Evolutionary conservation across 1,140 invertebrate species (phyloP).

Genomic region (Melanaphis sacchari): DNA sequence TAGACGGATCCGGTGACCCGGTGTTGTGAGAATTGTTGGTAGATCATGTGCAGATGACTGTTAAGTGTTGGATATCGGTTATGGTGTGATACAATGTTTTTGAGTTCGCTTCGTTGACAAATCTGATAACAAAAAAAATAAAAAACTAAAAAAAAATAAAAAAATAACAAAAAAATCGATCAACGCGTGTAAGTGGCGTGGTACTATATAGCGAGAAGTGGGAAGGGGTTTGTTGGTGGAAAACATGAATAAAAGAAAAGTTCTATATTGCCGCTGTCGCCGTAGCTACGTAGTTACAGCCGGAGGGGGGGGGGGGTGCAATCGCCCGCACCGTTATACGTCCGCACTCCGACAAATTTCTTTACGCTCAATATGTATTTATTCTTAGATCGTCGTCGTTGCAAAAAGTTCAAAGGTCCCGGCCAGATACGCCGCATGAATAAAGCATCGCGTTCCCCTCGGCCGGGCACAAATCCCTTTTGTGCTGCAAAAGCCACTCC

Average conservation of each 20-base stretch:
- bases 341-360: conserved; percentile 39
- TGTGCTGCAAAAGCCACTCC: conserved; percentile 24
- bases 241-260: conserved; percentile 57
- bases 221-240: not conserved
- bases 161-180: conserved; percentile 27
- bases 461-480: conserved; percentile 47
- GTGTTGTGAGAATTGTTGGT: not conserved
- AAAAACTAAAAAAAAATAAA: too few relatives aligned
- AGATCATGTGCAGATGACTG: not conserved
- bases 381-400: conserved; percentile 48
- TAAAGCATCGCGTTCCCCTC: conserved; percentile 46
- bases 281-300: not conserved
- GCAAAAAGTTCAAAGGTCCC: conserved; percentile 56
- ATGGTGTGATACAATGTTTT: not conserved
- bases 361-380: conserved; percentile 56
- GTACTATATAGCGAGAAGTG: not conserved
- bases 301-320: not conserved
- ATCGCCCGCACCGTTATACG: not conserved
- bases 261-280: not conserved
- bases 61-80: not conserved
- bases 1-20: not conserved
- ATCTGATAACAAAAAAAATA: conserved; percentile 32
- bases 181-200: not conserved
- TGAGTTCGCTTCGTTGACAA: not conserved
- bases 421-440: conserved; percentile 55